Evolutionary conservation across 2,888 invertebrate genomes (phyloP).

Genomic region (Junonia oenone): DNA sequence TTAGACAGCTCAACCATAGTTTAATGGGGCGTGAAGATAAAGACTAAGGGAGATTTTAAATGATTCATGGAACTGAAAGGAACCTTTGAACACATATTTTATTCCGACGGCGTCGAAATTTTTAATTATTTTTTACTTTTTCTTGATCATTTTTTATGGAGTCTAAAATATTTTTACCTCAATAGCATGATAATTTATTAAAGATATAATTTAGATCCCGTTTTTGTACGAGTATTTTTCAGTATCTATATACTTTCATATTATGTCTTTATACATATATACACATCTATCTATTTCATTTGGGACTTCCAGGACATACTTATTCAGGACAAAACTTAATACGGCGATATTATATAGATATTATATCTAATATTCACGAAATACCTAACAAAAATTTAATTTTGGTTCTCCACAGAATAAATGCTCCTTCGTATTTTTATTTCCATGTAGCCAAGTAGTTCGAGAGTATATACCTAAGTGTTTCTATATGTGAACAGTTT

Average conservation of each 20-base stretch:
- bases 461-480: background rate
- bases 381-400: too few species aligned
- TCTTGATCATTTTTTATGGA: constrained; percentile 7
- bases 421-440: too few species aligned
- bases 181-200: background rate
- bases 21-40: constrained; percentile 65
- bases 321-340: too few species aligned
- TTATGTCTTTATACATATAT: too few species aligned
- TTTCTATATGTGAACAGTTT: background rate
- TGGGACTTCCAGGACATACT: too few species aligned
- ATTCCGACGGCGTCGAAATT: constrained; percentile 9
- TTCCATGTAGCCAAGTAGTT: constrained; percentile 4
- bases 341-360: too few species aligned
- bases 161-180: background rate
- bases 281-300: too few species aligned
- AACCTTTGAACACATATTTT: constrained; percentile 14
- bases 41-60: constrained; percentile 55
- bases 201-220: background rate
- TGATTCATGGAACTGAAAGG: constrained; percentile 32
- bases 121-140: constrained; percentile 11
- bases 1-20: constrained; percentile 56
- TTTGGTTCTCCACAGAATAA: too few species aligned
- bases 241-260: too few species aligned
- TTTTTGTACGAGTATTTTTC: background rate
- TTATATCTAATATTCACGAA: too few species aligned